phyloP scores from a whole-genome alignment of 2,888 invertebrate species.

The Clostera curtula region DNA sequence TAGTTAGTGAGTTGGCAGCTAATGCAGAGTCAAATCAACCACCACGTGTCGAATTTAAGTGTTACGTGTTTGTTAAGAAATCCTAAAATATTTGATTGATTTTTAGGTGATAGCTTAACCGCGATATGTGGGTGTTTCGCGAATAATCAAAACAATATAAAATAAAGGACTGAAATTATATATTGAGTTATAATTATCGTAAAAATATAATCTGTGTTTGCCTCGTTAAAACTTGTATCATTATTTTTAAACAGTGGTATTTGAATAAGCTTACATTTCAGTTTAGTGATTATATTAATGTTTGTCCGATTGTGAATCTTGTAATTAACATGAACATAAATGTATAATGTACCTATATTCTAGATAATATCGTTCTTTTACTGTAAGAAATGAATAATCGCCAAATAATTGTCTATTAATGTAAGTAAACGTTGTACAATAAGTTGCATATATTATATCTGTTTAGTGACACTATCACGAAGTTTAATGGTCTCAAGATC shows the following conservation, averaged over 20 bases:
- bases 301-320: not conserved
- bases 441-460: not conserved
- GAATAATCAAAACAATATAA: slow-evolving; percentile 2
- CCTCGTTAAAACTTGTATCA: too few relatives aligned
- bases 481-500: slow-evolving; percentile 1
- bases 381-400: slow-evolving; percentile 1
- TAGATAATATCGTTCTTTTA: too few relatives aligned
- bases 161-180: not conserved
- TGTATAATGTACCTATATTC: slow-evolving; percentile 1
- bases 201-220: not conserved
- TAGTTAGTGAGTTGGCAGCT: too few relatives aligned
- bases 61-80: too few relatives aligned
- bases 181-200: not conserved
- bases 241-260: too few relatives aligned
- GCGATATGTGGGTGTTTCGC: too few relatives aligned
- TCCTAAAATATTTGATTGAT: too few relatives aligned
- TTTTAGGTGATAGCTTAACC: too few relatives aligned
- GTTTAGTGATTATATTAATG: not conserved
- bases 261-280: too few relatives aligned
- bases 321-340: slow-evolving; percentile 4
- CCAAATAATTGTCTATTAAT: slow-evolving; percentile 3
- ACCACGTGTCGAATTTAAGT: too few relatives aligned
- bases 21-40: too few relatives aligned
- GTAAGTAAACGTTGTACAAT: too few relatives aligned
- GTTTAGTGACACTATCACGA: not conserved